Base-by-base conservation (phyloP, 2,797 vertebrate species). In the Alauda arvensis region DNA sequence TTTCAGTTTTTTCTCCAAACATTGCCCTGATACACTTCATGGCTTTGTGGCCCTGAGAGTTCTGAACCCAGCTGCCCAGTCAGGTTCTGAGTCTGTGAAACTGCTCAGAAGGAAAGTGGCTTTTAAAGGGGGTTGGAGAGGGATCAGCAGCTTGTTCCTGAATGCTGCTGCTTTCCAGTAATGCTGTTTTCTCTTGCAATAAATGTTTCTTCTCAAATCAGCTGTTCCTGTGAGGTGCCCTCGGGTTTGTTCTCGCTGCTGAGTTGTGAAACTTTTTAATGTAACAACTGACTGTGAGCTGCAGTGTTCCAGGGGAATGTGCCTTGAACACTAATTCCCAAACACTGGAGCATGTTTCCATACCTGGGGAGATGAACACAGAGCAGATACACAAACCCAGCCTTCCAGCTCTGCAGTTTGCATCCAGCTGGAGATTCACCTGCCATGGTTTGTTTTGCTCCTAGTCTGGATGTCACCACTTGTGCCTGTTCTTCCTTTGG, bases 211-310 rank as follows among this genome's bases (percentile, higher is more conserved):
- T 60, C 11, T 76, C 55, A 49, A n/a, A 75, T 80, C 71, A 77
- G 10, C 43, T 69, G 29, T 59, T 83, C 8, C 2, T 59, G 11
- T 69, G 69, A 87, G 48, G 21, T 46, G 24, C 20, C 66, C 48
- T 89, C 52, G 45, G 71, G 55, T 88, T 87, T 91, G 34, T 78
- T 71, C n/a, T 77, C 86, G 55, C 46, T 53, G 11, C 59, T 33
- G 71, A 88, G 42, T 39, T 82, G 23, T 77, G 52, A 43, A 77
- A 68, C 16, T 49, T 77, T 8, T 84, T 8, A 68, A 12, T 10
- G 42, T 68, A 60, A 45, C 55, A 57, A 61, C 4, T 42, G 37
- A 1, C 28, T 59, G 28, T 46, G 77, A 92, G 40, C 25, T 42
- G 3, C 8, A 31, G n/a, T 68, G 46, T 74, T 65, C 18, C 8